phyloP scores from a whole-genome alignment of 1,140 invertebrate genomes.

The Tetranychus cinnabarinus region DNA sequence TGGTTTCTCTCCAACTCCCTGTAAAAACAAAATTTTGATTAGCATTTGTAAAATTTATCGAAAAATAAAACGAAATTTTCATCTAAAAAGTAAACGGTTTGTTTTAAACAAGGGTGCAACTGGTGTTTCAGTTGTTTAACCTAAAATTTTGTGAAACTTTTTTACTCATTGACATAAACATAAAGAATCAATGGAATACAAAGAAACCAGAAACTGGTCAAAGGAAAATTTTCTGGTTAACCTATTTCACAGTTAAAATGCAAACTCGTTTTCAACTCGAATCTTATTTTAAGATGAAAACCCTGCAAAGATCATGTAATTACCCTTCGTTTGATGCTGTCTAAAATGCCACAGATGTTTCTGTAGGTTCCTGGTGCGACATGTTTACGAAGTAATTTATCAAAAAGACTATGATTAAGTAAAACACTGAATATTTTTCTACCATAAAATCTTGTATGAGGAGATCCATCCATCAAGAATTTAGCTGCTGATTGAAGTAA shows the following conservation, averaged over 20 bases:
- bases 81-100: not conserved
- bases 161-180: no score
- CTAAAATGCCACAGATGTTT: constrained; percentile 39
- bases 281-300: no score
- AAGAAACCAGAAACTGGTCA: no score
- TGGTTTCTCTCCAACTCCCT: not conserved
- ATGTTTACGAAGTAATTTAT: constrained; percentile 33
- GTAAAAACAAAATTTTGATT: not conserved
- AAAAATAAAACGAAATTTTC: not conserved
- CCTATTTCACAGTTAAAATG: no score
- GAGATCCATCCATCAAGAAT: constrained; percentile 55
- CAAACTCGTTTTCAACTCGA: no score
- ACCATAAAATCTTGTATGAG: constrained; percentile 53
- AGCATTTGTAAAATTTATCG: not conserved
- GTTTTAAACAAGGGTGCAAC: not conserved
- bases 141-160: no score
- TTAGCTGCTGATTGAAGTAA: constrained; percentile 52
- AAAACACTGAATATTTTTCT: constrained; percentile 36
- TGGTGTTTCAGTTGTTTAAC: no score
- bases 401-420: constrained; percentile 34
- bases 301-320: not conserved
- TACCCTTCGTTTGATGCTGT: constrained; percentile 23
- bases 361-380: constrained; percentile 36
- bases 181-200: no score
- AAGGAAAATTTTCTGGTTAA: no score